phyloP scores from a whole-genome alignment of 2,797 vertebrate genomes.

The Pseudocheirus occidentalis region DNA sequence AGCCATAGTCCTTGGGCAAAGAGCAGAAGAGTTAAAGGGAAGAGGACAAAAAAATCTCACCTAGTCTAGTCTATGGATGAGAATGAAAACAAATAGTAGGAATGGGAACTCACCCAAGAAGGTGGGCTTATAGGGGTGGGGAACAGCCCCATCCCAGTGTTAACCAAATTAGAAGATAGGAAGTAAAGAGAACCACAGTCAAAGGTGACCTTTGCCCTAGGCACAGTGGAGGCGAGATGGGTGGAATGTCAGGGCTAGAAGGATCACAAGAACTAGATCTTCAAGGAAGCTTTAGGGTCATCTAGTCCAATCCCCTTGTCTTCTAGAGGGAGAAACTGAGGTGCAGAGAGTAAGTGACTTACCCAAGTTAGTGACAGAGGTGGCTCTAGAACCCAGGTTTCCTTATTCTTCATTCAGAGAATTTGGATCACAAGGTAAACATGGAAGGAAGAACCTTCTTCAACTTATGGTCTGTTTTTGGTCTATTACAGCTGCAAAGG shows the following conservation, averaged over 20 bases:
- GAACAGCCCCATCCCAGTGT: background rate
- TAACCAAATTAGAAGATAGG: background rate
- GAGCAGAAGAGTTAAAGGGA: background rate
- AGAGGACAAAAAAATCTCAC: background rate
- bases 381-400: background rate
- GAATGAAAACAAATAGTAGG: background rate
- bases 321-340: background rate
- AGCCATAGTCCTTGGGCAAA: background rate
- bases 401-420: background rate
- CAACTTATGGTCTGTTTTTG: background rate
- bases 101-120: background rate
- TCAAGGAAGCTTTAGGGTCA: background rate
- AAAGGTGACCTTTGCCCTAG: background rate
- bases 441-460: background rate
- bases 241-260: background rate
- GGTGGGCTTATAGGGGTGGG: background rate
- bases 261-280: background rate
- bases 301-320: background rate
- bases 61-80: background rate
- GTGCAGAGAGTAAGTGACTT: background rate
- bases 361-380: background rate
- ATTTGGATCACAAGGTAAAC: background rate
- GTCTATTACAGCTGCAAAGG: background rate
- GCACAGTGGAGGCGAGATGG: background rate
- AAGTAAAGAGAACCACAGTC: background rate